Conservation (phyloP, 2,797 vertebrate species). For the Sebastes oblongus region DNA sequence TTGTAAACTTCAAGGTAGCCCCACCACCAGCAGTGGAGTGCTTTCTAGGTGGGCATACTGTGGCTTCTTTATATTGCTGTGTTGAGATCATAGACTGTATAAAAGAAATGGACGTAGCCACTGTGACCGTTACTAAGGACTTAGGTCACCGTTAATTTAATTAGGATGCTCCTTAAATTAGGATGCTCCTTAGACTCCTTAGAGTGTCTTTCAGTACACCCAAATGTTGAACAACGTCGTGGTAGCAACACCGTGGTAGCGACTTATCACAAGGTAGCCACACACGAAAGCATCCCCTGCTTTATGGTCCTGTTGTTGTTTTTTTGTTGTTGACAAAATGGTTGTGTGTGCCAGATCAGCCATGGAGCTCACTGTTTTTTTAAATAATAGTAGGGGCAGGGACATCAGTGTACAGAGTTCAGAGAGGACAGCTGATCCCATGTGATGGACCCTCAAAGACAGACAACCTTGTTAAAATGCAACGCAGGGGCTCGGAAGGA, state of each 20-base stretch:
- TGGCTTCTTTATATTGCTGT: not conserved
- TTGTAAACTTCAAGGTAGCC: not conserved
- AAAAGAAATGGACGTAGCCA: not conserved
- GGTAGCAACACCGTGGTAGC: not conserved
- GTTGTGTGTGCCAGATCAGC: not conserved
- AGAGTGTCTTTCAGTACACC: not conserved
- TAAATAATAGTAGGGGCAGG: not conserved
- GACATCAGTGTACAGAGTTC: conserved; percentile 16
- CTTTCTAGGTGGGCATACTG: not conserved
- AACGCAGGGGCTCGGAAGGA: conserved; percentile 57
- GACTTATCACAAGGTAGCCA: not conserved
- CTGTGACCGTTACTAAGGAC: too few species aligned
- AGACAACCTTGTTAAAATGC: conserved; percentile 76
- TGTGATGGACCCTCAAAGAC: conserved; percentile 74
- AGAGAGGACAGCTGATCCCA: conserved; percentile 65
- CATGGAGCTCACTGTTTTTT: not conserved
- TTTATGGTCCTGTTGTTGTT: not conserved
- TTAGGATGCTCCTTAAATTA: not conserved
- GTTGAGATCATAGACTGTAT: not conserved
- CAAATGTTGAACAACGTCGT: not conserved
- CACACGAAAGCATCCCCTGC: not conserved
- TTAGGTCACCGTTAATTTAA: too few species aligned
- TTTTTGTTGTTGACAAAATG: too few species aligned
- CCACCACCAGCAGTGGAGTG: too few species aligned
- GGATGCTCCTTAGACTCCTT: not conserved